These are phyloP conservation scores for Microchrysa polita DNA, from an alignment of 2,888 invertebrate species.

Conservation along the genomic window DNA sequence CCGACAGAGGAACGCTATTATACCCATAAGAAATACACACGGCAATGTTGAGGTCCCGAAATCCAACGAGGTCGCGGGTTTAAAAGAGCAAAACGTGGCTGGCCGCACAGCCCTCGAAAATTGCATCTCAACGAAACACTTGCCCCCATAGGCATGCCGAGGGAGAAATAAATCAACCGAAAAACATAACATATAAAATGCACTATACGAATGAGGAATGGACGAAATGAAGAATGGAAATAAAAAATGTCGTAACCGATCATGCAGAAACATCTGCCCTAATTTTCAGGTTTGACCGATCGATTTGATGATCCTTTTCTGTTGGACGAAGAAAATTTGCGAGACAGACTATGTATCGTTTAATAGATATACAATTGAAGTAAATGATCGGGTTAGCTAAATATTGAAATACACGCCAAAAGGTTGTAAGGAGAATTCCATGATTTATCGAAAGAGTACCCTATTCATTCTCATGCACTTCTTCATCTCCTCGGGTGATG, in stretches of 20 bases:
- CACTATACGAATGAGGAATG: constrained; percentile 3
- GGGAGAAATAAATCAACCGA: constrained; percentile 41
- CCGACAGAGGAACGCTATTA: too few species aligned
- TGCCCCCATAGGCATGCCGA: neutral
- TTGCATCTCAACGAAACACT: neutral
- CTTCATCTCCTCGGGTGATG: constrained; percentile 30
- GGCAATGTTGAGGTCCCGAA: neutral
- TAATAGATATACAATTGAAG: neutral
- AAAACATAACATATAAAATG: constrained; percentile 34
- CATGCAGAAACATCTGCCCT: constrained; percentile 50
- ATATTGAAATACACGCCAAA: too few species aligned
- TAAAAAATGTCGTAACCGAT: constrained; percentile 44
- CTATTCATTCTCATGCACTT: too few species aligned
- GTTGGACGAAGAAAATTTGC: too few species aligned
- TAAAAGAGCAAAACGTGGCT: neutral
- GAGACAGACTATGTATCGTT: neutral
- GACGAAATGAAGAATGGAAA: neutral
- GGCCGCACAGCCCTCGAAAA: constrained; percentile 5
- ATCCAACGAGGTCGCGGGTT: neutral
- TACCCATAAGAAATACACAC: neutral
- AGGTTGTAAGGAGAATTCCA: too few species aligned
- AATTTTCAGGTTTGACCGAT: constrained; percentile 44
- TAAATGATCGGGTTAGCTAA: too few species aligned
- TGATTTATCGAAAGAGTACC: too few species aligned
- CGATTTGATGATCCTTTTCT: constrained; percentile 23